Evolutionary conservation across 2,797 vertebrate genomes (phyloP).

Genomic region (Gallirallus australis): DNA sequence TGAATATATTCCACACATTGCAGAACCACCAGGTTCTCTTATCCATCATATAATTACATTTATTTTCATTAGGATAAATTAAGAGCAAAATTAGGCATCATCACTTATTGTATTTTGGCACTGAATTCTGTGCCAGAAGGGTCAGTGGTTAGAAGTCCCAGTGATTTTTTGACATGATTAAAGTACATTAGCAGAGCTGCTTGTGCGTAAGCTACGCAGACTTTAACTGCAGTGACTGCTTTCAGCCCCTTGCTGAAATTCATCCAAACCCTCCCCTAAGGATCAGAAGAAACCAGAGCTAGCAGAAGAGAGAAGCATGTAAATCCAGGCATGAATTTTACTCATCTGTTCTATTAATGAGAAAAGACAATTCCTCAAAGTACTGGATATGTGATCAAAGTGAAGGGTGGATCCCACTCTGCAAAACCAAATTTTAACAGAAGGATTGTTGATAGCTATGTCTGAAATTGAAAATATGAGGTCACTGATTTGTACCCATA

Average conservation of each 20-base stretch:
- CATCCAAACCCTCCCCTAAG: conserved; percentile 5
- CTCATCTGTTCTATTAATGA: conserved; percentile 50
- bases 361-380: conserved; percentile 55
- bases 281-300: conserved; percentile 23
- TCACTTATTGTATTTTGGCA: neutral
- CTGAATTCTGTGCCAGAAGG: neutral
- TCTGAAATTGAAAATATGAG: conserved; percentile 69
- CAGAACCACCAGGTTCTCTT: neutral
- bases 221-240: neutral
- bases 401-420: conserved; percentile 6
- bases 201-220: neutral
- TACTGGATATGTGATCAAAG: conserved; percentile 52
- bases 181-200: neutral
- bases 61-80: conserved; percentile 2
- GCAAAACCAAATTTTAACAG: conserved; percentile 55
- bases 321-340: conserved; percentile 46
- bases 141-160: neutral
- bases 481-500: conserved; percentile 70
- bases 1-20: neutral
- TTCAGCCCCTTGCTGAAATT: conserved; percentile 18
- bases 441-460: conserved; percentile 73
- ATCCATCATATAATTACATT: neutral
- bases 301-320: neutral
- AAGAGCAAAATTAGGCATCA: neutral
- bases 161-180: conserved; percentile 2